Evolutionary conservation across 1,140 invertebrate genomes (phyloP).

Genomic region (Neocloeon triangulifer): DNA sequence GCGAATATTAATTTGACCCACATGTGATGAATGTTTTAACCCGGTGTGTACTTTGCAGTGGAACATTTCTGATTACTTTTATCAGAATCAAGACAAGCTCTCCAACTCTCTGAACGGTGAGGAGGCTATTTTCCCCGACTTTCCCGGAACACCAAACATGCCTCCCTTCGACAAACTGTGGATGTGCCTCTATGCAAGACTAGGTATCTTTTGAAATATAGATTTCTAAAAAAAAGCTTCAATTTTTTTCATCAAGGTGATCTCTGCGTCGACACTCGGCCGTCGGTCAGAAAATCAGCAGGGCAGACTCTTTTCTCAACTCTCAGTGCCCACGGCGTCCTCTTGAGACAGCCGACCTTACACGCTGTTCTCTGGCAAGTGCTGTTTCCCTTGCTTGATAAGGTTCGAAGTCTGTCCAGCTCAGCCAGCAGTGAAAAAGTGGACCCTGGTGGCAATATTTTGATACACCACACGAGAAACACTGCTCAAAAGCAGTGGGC

Average conservation of each 20-base stretch:
- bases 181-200: slow-evolving; percentile 81
- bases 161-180: slow-evolving; percentile 80
- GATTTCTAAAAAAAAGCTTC: too few species aligned
- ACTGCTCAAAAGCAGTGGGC: slow-evolving; percentile 99
- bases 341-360: slow-evolving; percentile 75
- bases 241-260: slow-evolving; percentile 36
- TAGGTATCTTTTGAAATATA: too few species aligned
- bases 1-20: too few species aligned
- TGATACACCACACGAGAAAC: slow-evolving; percentile 96
- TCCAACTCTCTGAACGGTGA: slow-evolving; percentile 43
- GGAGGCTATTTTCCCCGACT: slow-evolving; percentile 50
- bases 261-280: slow-evolving; percentile 82
- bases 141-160: slow-evolving; percentile 61
- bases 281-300: slow-evolving; percentile 92
- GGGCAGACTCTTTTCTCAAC: slow-evolving; percentile 96
- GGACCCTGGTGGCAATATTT: slow-evolving; percentile 74
- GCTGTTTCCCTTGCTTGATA: slow-evolving; percentile 85
- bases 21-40: too few species aligned
- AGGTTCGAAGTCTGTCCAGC: slow-evolving; percentile 71
- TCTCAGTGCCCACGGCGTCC: slow-evolving; percentile 78
- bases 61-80: slow-evolving; percentile 94
- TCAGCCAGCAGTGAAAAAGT: slow-evolving; percentile 87
- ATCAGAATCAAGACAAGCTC: slow-evolving; percentile 81
- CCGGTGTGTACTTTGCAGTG: slow-evolving; percentile 36
- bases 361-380: slow-evolving; percentile 75